Base-by-base conservation (phyloP, 1,140 invertebrate species). In the Drosophila neocordata region DNA sequence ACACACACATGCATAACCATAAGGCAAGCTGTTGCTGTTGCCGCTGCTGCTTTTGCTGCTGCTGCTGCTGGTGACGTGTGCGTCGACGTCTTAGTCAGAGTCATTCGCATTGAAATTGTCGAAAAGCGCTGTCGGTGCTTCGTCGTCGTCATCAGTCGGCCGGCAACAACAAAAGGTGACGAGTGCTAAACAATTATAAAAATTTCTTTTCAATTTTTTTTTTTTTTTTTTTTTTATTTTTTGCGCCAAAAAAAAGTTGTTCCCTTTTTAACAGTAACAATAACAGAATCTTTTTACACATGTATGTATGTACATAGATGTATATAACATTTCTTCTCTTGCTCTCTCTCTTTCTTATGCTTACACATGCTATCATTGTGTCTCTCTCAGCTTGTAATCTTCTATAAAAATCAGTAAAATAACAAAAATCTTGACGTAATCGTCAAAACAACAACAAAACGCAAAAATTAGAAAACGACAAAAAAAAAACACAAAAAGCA, bases 351-450 rank as follows among this genome's bases (percentile, higher is more conserved):
- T 44, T 2, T 18, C 51, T 24, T 15, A 27, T 12, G n/a, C 51
- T 27, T 18, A 13, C 24, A 48, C 31, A 12, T 12, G 34, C 41
- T 9, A 13, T 62, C 27, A 34, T 44, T 51, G 44, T 53, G 13
- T 34, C 53, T n/a, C n/a, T 63, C 51, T 35, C 44, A 24, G 6
- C 44, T 24, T 71, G 81, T 87, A 87, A 87, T 85, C 82, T 87
- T 77, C 80, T 85, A 85, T 13, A 63, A 77, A 78, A 75, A 87
- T 89, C 79, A 66, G 70, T 73, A 75, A 89, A 81, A 81, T 73
- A 89, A 85, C 74, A 89, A 89, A 84, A 81, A 79, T 89, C 85
- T 89, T 89, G 85, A 89, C 85, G 85, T 89, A 89, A 89, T 89
- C 85, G 67, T 77, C 56, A 31, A 69, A 80, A 77, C 77, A 72